Base-by-base conservation (phyloP, 2,888 invertebrate genomes). In the Heliconius ismenius region DNA sequence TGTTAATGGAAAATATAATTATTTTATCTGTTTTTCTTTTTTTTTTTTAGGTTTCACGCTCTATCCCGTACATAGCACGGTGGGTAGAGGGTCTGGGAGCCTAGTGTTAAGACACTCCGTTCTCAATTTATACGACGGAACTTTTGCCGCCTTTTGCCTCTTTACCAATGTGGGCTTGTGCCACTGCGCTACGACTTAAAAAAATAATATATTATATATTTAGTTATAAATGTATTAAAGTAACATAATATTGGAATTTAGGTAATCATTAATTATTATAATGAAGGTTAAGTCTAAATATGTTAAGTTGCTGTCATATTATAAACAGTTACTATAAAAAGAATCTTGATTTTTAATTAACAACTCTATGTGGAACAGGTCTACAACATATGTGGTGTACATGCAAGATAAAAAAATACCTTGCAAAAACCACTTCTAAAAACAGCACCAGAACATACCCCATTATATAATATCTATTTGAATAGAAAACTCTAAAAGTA, bases 1-100 rank as follows among this genome's bases (percentile, higher is more conserved):
- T 58, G 58, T 26, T 73, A 73, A 60, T 72, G 72, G 64, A 58
- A 54, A 72, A 62, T 75, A 21, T 58, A 72, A 72, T 76, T 65
- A 65, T 73, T 58, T 49, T 49, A 11, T 67, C 39, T 21, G 15
- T 32, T n/a, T 21, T 15, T n/a, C 24, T 18, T 49, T 49, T 43
- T 43, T 43, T 43, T 39, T 49, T 49, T 49, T 7, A 21, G 7
- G 18, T 18, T 21, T 49, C 7, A 49, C 49, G 49, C 18, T 49
- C 7, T 49, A 49, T 49, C 18, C 49, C 7, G 49, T 18, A 49
- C 49, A 18, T 49, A 49, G 49, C 18, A 49, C 0, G 6, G 18
- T 7, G 18, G 49, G 18, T 49, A 18, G 18, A 18, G 18, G 18
- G 18, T 18, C 18, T 18, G 18, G 18, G 3, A 49, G 49, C 18